These are phyloP conservation scores for Hartigia nigra DNA, from an alignment of 2,888 invertebrate species.

Conservation along the genomic window DNA sequence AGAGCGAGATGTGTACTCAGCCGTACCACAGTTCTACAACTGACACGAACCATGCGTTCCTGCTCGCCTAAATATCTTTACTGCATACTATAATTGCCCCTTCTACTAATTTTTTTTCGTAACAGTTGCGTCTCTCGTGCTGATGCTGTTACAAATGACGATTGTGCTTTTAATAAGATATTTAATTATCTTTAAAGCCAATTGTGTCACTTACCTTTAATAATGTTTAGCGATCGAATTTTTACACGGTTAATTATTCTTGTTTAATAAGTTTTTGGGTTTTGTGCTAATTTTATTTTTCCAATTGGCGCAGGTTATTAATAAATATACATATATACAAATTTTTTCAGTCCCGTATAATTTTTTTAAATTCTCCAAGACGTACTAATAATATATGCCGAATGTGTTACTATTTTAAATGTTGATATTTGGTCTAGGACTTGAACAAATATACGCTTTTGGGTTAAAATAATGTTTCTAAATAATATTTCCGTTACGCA, in stretches of 20 bases:
- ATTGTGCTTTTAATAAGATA: neutral
- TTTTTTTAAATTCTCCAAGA: neutral
- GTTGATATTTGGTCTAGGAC: too few species aligned
- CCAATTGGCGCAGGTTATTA: neutral
- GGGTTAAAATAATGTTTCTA: neutral
- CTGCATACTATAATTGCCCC: constrained; percentile 6
- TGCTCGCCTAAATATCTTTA: constrained; percentile 47
- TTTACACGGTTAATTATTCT: too few species aligned
- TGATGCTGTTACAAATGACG: neutral
- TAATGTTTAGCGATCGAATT: too few species aligned
- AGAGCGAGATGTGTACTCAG: constrained; percentile 27
- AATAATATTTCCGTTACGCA: neutral
- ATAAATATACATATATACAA: neutral
- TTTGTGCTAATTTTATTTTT: too few species aligned
- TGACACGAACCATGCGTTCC: constrained; percentile 37
- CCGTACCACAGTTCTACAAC: constrained; percentile 34
- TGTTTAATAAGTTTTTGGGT: too few species aligned
- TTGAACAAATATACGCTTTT: too few species aligned
- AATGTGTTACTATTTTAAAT: neutral
- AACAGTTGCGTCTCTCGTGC: too few species aligned
- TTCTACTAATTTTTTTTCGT: neutral
- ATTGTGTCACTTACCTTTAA: too few species aligned
- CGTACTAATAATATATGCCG: neutral
- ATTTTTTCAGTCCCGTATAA: neutral
- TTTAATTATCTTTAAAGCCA: neutral